Conservation (phyloP, 2,797 vertebrate genomes). For the Chelidonichthys spinosus region DNA sequence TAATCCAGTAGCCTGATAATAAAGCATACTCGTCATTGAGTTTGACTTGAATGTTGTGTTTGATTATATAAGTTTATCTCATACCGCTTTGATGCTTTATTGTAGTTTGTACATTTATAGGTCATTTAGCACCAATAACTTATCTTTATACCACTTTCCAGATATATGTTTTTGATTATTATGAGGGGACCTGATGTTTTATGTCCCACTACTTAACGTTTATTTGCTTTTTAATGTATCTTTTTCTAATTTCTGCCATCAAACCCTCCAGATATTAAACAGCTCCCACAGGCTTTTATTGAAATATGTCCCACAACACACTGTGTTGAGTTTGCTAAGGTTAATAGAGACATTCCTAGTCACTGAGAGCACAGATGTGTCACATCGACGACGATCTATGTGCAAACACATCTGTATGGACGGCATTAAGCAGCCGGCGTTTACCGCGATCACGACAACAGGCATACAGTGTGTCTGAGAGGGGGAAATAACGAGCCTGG, state of each 20-base stretch:
- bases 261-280: neutral
- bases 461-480: slow-evolving; percentile 16
- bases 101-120: neutral
- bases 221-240: neutral
- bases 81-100: neutral
- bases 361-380: neutral
- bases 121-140: neutral
- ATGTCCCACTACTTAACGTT: neutral
- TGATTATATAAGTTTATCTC: neutral
- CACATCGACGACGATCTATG: slow-evolving; percentile 1
- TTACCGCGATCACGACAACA: slow-evolving; percentile 26
- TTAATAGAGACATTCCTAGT: neutral
- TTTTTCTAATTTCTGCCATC: neutral
- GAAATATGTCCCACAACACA: neutral
- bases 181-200: neutral
- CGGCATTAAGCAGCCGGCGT: slow-evolving; percentile 5
- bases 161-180: neutral
- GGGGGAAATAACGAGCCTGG: slow-evolving; percentile 44
- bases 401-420: slow-evolving; percentile 17
- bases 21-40: neutral
- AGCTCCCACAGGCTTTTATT: neutral
- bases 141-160: neutral
- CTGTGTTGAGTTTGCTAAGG: neutral
- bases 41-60: neutral
- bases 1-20: neutral